These are phyloP conservation scores for Prinia subflava DNA, from an alignment of 2,113 vertebrate species.

Conservation along the genomic window DNA sequence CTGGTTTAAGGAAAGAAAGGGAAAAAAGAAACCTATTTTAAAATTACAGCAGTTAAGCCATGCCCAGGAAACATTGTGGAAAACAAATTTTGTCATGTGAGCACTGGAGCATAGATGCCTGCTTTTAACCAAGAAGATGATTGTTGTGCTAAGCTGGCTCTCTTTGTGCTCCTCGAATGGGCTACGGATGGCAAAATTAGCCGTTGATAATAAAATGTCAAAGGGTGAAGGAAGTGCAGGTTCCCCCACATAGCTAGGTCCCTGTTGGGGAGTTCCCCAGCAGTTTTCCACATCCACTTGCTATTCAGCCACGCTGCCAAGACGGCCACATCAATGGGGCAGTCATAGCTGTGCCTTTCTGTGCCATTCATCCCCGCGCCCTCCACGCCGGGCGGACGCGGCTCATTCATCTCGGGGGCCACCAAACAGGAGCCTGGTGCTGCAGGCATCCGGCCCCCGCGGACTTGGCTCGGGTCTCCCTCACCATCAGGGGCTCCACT, in stretches of 20 bases:
- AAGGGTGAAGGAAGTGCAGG: constrained; percentile 56
- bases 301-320: constrained; percentile 49
- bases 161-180: not conserved
- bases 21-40: not conserved
- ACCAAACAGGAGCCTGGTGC: not conserved
- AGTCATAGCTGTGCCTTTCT: not conserved
- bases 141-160: not conserved
- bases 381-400: not conserved
- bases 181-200: constrained; percentile 22
- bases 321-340: not conserved
- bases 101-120: not conserved
- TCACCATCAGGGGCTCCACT: not conserved
- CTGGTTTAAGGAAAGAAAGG: not conserved
- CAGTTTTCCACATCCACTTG: constrained; percentile 46
- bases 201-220: constrained; percentile 45
- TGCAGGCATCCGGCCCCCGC: constrained; percentile 21
- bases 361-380: constrained; percentile 8
- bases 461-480: not conserved
- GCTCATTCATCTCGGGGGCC: constrained; percentile 38
- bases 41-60: not conserved
- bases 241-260: constrained; percentile 23
- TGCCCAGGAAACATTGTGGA: constrained; percentile 15
- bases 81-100: not conserved
- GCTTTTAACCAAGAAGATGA: not conserved
- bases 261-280: constrained; percentile 42